Evolutionary conservation across 2,797 vertebrate species (phyloP).

Genomic region (Coregonus suidteri): DNA sequence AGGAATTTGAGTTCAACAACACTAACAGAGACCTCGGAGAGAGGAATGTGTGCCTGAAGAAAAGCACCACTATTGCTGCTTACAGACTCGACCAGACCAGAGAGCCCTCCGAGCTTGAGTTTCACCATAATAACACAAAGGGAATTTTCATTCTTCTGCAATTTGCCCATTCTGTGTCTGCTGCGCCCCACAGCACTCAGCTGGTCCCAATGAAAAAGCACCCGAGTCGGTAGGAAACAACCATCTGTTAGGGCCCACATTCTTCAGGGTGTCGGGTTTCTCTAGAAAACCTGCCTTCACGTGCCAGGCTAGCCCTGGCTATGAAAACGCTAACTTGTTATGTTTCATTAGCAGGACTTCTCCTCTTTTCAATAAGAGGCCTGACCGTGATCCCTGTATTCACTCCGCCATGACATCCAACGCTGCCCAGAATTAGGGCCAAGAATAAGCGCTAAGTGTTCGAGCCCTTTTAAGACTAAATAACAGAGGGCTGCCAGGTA

Average conservation of each 20-base stretch:
- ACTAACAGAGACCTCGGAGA: conserved; percentile 5
- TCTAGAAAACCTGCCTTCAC: conserved; percentile 18
- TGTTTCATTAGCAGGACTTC: conserved; percentile 33
- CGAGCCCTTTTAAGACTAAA: conserved; percentile 13
- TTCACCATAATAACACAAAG: conserved; percentile 25
- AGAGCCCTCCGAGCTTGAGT: conserved; percentile 2
- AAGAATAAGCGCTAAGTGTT: conserved; percentile 5
- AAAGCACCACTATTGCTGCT: neutral
- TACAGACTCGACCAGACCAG: neutral
- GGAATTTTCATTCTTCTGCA: conserved; percentile 28
- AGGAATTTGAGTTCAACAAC: neutral
- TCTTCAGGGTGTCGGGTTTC: conserved; percentile 30
- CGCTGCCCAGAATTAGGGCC: conserved; percentile 14
- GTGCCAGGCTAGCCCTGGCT: conserved; percentile 20
- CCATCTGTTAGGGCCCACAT: conserved; percentile 11
- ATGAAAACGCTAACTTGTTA: conserved; percentile 36
- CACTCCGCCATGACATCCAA: conserved; percentile 17
- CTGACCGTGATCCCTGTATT: conserved; percentile 9
- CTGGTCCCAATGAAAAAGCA: conserved; percentile 36
- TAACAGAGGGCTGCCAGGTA: conserved; percentile 17
- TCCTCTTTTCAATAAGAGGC: conserved; percentile 17
- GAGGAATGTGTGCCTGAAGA: conserved; percentile 15
- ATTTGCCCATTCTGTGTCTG: conserved; percentile 17
- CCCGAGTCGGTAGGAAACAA: conserved; percentile 25
- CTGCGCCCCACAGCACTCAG: conserved; percentile 18